phyloP scores from a whole-genome alignment of 2,797 vertebrate species.

The Diglossa cyanea region DNA sequence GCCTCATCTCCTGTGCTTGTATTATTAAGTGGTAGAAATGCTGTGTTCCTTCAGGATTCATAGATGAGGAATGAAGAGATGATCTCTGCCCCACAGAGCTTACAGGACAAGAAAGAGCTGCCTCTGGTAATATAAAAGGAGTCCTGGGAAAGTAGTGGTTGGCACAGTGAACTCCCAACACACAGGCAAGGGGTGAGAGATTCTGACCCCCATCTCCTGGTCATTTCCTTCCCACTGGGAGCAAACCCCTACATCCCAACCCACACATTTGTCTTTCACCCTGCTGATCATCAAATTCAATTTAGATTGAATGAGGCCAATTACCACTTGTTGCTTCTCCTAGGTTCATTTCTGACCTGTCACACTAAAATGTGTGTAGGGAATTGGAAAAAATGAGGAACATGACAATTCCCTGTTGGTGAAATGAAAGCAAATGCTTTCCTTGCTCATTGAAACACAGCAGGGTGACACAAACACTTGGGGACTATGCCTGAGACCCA shows the following conservation, averaged over 20 bases:
- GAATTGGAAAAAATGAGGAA: slow-evolving; percentile 1
- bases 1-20: not conserved
- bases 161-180: not conserved
- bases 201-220: not conserved
- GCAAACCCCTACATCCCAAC: not conserved
- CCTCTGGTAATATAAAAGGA: not conserved
- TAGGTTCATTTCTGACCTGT: not conserved
- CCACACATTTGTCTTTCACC: not conserved
- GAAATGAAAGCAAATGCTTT: slow-evolving; percentile 3
- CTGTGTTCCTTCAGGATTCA: not conserved
- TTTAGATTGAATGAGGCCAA: not conserved
- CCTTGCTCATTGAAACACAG: not conserved
- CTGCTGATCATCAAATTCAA: not conserved
- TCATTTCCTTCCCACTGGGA: not conserved
- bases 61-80: not conserved
- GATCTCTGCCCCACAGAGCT: not conserved
- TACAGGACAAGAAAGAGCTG: not conserved
- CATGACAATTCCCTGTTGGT: not conserved
- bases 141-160: not conserved
- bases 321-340: not conserved
- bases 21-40: not conserved
- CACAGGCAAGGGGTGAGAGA: not conserved
- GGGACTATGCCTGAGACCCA: not conserved
- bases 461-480: not conserved
- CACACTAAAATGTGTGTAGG: not conserved